These are phyloP conservation scores for Sphenodon punctatus DNA, from an alignment of 2,797 vertebrate species.

Conservation along the genomic window DNA sequence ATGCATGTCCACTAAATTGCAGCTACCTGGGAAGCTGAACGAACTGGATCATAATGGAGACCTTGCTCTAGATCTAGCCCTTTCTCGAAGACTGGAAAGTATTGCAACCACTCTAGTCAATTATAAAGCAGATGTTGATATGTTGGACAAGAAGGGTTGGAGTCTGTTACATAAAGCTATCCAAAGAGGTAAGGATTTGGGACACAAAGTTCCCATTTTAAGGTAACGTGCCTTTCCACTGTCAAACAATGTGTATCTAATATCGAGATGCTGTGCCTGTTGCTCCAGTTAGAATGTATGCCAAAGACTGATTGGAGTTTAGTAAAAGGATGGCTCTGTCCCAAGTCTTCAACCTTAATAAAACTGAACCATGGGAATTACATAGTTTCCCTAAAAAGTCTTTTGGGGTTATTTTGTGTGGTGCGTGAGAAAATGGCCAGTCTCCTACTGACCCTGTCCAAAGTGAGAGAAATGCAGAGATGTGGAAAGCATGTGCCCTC, in stretches of 20 bases:
- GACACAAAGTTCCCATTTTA: neutral
- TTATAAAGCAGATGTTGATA: slow-evolving; percentile 93
- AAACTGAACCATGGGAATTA: too few species aligned
- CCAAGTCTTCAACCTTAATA: too few species aligned
- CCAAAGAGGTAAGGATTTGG: slow-evolving; percentile 85
- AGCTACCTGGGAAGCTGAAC: slow-evolving; percentile 95
- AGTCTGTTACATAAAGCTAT: slow-evolving; percentile 97
- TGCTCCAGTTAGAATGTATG: too few species aligned
- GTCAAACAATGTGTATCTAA: neutral
- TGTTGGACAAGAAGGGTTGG: slow-evolving; percentile 95
- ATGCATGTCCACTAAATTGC: neutral
- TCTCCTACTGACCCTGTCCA: neutral
- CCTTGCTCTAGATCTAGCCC: slow-evolving; percentile 92
- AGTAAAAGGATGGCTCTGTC: too few species aligned
- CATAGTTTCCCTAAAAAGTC: too few species aligned
- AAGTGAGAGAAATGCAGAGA: neutral
- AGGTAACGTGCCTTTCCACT: neutral
- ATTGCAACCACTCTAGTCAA: slow-evolving; percentile 94
- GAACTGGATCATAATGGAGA: slow-evolving; percentile 94
- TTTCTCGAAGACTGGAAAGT: slow-evolving; percentile 89
- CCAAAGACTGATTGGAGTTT: too few species aligned
- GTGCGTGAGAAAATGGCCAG: neutral
- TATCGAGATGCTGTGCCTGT: too few species aligned
- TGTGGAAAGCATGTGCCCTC: neutral
- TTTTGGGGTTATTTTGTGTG: too few species aligned